phyloP scores from a whole-genome alignment of 1,140 invertebrate species.

The Drosophila pseudoobscura region DNA sequence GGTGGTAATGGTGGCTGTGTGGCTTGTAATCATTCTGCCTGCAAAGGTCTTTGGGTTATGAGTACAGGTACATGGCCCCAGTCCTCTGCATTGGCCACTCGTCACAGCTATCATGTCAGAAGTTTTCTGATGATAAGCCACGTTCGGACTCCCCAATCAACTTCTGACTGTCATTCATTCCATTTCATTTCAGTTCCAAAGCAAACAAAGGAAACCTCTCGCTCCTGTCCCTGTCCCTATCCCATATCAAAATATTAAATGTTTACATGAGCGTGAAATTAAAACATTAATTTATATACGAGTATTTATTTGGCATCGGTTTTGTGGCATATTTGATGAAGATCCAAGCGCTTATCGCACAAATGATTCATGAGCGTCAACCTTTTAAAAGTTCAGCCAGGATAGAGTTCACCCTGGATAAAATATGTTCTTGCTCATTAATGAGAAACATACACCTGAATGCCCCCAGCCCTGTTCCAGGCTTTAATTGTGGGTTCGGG shows the following conservation, averaged over 20 bases:
- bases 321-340: slow-evolving; percentile 48
- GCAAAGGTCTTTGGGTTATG: neutral
- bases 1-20: slow-evolving; percentile 24
- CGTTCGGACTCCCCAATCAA: neutral
- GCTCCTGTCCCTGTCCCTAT: slow-evolving; percentile 1
- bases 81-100: slow-evolving; percentile 31
- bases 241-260: slow-evolving; percentile 67
- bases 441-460: slow-evolving; percentile 35
- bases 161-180: slow-evolving; percentile 21
- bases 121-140: slow-evolving; percentile 18
- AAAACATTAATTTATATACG: slow-evolving; percentile 72
- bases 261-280: slow-evolving; percentile 77
- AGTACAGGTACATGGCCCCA: slow-evolving; percentile 2
- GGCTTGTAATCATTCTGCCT: slow-evolving; percentile 50
- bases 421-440: slow-evolving; percentile 21
- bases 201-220: slow-evolving; percentile 32
- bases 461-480: slow-evolving; percentile 11
- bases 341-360: slow-evolving; percentile 30
- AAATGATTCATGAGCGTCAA: slow-evolving; percentile 42
- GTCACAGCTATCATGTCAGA: slow-evolving; percentile 35
- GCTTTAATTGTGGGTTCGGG: slow-evolving; percentile 42
- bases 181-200: slow-evolving; percentile 16
- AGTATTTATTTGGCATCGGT: slow-evolving; percentile 27
- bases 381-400: slow-evolving; percentile 1
- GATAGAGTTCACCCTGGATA: slow-evolving; percentile 3